These are phyloP conservation scores for Melolontha melolontha DNA, from an alignment of 2,888 invertebrate genomes.

Conservation along the genomic window DNA sequence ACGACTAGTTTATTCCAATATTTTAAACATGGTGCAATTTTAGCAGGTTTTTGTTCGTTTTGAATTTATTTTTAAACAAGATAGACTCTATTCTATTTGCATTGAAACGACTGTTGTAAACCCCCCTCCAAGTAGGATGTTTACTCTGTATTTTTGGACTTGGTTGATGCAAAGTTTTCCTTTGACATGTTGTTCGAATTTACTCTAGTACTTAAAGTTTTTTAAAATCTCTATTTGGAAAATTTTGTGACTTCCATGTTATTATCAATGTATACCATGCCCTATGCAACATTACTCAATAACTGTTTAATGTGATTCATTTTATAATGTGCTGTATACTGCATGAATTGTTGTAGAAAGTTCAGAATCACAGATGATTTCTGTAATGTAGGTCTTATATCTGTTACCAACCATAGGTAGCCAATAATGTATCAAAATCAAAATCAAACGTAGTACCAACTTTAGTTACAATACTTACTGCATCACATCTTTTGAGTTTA, in stretches of 20 bases:
- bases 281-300: slow-evolving; percentile 58
- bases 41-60: slow-evolving; percentile 50
- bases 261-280: slow-evolving; percentile 52
- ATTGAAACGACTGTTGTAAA: slow-evolving; percentile 59
- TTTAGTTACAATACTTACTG: slow-evolving; percentile 41
- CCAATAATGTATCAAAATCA: slow-evolving; percentile 46
- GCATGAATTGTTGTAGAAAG: slow-evolving; percentile 61
- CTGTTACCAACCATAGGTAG: slow-evolving; percentile 52
- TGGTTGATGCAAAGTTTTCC: slow-evolving; percentile 45
- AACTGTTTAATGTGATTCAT: slow-evolving; percentile 63
- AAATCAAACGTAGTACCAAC: slow-evolving; percentile 40
- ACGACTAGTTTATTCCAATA: slow-evolving; percentile 44
- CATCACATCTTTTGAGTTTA: slow-evolving; percentile 36
- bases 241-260: slow-evolving; percentile 49
- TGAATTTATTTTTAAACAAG: slow-evolving; percentile 18
- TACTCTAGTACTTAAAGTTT: slow-evolving; percentile 44
- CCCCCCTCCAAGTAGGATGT: slow-evolving; percentile 54
- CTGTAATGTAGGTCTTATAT: slow-evolving; percentile 49
- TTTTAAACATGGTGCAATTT: slow-evolving; percentile 53
- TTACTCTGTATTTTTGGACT: slow-evolving; percentile 50
- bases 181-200: slow-evolving; percentile 42
- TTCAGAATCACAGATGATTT: slow-evolving; percentile 49
- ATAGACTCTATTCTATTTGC: slow-evolving; percentile 47
- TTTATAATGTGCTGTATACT: slow-evolving; percentile 63
- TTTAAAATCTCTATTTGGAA: slow-evolving; percentile 43